Percentiles rank a stretch among this genome's conserved stretches.
Conservation (phyloP, 2,888 invertebrate genomes). For the Sarcophaga caerulescens region DNA sequence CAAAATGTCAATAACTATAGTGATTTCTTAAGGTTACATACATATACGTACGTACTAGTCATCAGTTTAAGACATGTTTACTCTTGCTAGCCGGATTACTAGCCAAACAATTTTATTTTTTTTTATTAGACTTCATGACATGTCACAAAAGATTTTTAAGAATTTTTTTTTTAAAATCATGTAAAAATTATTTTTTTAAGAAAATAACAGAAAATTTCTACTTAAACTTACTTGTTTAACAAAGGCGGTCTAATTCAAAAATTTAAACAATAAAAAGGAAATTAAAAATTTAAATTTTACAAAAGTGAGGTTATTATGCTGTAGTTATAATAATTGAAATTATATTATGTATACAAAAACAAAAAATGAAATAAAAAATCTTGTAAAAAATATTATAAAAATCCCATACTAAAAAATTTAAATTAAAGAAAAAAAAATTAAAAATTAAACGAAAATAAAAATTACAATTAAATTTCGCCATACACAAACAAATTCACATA, state of each 20-base stretch:
- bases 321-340: neutral
- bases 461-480: conserved; percentile 13
- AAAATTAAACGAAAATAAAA: conserved; percentile 17
- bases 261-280: conserved; percentile 41
- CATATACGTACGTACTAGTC: neutral
- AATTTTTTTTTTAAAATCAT: too few species aligned
- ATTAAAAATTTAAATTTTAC: conserved; percentile 37
- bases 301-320: conserved; percentile 58
- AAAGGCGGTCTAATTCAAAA: conserved; percentile 28
- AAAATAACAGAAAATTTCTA: too few species aligned
- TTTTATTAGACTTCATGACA: neutral
- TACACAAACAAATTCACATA: conserved; percentile 24
- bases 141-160: neutral
- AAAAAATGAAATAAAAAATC: conserved; percentile 50
- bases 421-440: conserved; percentile 21
- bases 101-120: too few species aligned
- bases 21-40: too few species aligned
- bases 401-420: conserved; percentile 32
- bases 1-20: too few species aligned
- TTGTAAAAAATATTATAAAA: conserved; percentile 49
- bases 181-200: too few species aligned
- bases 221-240: neutral
- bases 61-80: neutral
- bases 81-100: too few species aligned
- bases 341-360: conserved; percentile 52